Conservation (phyloP, 2,888 invertebrate genomes). For the Homarus gammarus region DNA sequence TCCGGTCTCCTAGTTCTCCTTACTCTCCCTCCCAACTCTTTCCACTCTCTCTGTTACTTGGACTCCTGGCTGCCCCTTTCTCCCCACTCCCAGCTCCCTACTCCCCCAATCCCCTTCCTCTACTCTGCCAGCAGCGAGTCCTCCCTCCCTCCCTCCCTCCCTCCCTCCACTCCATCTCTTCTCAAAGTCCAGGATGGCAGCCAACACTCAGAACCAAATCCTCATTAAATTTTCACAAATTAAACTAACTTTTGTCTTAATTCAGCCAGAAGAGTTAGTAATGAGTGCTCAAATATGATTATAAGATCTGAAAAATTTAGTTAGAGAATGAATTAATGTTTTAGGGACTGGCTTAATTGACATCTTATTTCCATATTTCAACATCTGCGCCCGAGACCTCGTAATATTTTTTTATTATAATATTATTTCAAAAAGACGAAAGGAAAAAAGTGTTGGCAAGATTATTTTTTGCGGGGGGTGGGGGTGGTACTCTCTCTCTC, state of each 20-base stretch:
- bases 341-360: slow-evolving; percentile 65
- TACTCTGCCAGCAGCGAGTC: no score
- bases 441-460: no score
- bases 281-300: slow-evolving; percentile 70
- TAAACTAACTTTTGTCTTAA: slow-evolving; percentile 69
- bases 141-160: background rate
- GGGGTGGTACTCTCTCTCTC: background rate
- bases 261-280: slow-evolving; percentile 65
- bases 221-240: slow-evolving; percentile 67
- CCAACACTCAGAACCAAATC: slow-evolving; percentile 53
- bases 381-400: slow-evolving; percentile 26
- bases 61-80: no score
- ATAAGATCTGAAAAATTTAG: slow-evolving; percentile 68
- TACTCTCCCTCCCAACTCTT: background rate
- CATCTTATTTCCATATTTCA: slow-evolving; percentile 69
- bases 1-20: background rate
- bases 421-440: slow-evolving; percentile 28
- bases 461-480: no score
- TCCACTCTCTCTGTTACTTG: background rate
- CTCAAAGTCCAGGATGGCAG: background rate
- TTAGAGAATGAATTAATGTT: slow-evolving; percentile 63
- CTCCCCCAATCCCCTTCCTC: background rate
- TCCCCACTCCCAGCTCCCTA: background rate
- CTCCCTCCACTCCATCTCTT: background rate
- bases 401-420: slow-evolving; percentile 41